Evolutionary conservation across 2,888 invertebrate species (phyloP), one percentile per base, ranked within the genome.

Genomic region (Epinotia bilunana): DNA sequence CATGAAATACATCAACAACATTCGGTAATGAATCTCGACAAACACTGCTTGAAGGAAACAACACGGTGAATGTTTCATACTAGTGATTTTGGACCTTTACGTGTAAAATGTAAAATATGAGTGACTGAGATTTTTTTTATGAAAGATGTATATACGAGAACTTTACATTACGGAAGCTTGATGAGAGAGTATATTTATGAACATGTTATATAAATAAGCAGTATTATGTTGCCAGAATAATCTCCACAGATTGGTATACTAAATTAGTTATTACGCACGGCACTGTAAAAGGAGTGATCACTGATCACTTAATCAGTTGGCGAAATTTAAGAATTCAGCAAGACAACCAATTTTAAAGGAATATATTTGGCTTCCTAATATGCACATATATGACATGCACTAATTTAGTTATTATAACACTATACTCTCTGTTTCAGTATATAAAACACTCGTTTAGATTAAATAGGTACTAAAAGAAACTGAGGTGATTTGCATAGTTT

Each of bases 1-100:
- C 55, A 94, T 95, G 92, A 95, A 95, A 87, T 95, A 95, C 82
- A 93, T 95, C 75, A 92, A 95, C 83, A 95, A 94, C 79, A 90
- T 94, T 83, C 92, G 92, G 85, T 93, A 92, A 89, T 80, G 65
- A 9, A 33, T 7, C n/a, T 16, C 16, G 6, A n/a, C n/a, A n/a
- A n/a, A n/a, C n/a, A n/a, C n/a, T n/a, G n/a, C n/a, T n/a, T n/a
- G n/a, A n/a, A n/a, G n/a, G n/a, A n/a, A n/a, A n/a, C n/a, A n/a
- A n/a, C n/a, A n/a, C n/a, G n/a, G n/a, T n/a, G n/a, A n/a, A n/a
- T 33, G 33, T 33, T 16, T 49, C 6, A 49, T 7, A 16, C 16
- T 16, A 49, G 49, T 49, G 49, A 16, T 16, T 49, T 49, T 49
- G 49, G 49, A 49, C 49, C 16, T 49, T 20, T 57, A 18, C 12